phyloP scores from a whole-genome alignment of 2,113 vertebrate genomes.

The Xiphophorus maculatus region DNA sequence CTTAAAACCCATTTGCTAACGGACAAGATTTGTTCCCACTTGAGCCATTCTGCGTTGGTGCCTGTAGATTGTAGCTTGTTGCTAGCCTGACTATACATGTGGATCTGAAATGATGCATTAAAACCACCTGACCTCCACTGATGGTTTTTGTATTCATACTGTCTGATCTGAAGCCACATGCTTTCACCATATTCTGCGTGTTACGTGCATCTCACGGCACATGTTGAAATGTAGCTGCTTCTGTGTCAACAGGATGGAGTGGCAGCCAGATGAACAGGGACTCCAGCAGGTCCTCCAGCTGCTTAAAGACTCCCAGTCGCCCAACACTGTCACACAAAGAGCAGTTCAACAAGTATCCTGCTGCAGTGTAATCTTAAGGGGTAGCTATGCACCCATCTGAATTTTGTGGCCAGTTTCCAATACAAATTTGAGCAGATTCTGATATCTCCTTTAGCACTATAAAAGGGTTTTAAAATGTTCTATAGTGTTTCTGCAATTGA shows the following conservation, averaged over 20 bases:
- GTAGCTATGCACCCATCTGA: neutral
- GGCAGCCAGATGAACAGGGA: slow-evolving; percentile 95
- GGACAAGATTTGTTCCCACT: neutral
- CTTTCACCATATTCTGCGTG: neutral
- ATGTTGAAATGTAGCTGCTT: neutral
- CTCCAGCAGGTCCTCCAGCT: slow-evolving; percentile 95
- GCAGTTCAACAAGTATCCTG: slow-evolving; percentile 95
- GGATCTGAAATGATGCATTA: slow-evolving; percentile 65
- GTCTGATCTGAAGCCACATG: slow-evolving; percentile 62
- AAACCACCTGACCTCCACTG: slow-evolving; percentile 56
- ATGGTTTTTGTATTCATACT: slow-evolving; percentile 76
- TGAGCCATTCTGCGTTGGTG: neutral
- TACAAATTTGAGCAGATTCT: neutral
- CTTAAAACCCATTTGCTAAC: neutral
- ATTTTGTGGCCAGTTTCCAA: neutral
- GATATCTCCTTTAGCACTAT: too few species aligned
- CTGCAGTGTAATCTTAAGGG: neutral
- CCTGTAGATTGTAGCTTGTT: neutral
- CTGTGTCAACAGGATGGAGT: slow-evolving; percentile 85
- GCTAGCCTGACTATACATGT: neutral
- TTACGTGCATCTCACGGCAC: neutral
- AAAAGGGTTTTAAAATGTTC: too few species aligned
- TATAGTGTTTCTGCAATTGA: too few species aligned
- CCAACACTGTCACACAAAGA: slow-evolving; percentile 92
- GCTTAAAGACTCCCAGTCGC: slow-evolving; percentile 94